Conservation (phyloP, 2,888 invertebrate species). For the Rhagophthalmus giganteus region DNA sequence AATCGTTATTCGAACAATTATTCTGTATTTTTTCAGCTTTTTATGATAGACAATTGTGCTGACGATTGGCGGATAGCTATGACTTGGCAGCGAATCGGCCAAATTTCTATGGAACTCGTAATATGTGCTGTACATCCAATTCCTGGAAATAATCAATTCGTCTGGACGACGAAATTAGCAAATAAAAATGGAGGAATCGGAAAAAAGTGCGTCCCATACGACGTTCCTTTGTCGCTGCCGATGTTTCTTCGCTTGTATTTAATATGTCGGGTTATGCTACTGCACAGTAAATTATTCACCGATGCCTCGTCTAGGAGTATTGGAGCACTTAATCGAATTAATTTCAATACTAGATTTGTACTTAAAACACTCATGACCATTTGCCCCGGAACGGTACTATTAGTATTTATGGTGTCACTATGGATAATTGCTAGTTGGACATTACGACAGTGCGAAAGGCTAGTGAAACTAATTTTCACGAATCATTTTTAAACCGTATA, state of each 20-base stretch:
- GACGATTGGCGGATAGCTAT: constrained; percentile 99
- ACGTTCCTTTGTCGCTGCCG: constrained; percentile 95
- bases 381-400: constrained; percentile 95
- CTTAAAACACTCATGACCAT: constrained; percentile 97
- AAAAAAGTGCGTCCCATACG: constrained; percentile 81
- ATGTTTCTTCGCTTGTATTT: constrained; percentile 99
- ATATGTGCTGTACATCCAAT: constrained; percentile 98
- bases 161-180: constrained; percentile 94
- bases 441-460: constrained; percentile 98
- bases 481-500: neutral
- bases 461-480: constrained; percentile 41
- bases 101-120: constrained; percentile 87
- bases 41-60: constrained; percentile 99
- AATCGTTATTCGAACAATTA: neutral
- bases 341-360: constrained; percentile 94
- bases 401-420: constrained; percentile 98
- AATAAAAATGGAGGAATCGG: constrained; percentile 76
- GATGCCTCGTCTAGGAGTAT: constrained; percentile 98
- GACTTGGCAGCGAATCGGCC: constrained; percentile 95
- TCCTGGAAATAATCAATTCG: constrained; percentile 94
- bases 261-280: constrained; percentile 98
- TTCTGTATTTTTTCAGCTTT: constrained; percentile 71
- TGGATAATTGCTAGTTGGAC: constrained; percentile 99
- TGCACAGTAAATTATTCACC: constrained; percentile 99
- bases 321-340: constrained; percentile 96